These are phyloP conservation scores for Microchirus variegatus DNA, from an alignment of 2,797 vertebrate species.

Conservation along the genomic window DNA sequence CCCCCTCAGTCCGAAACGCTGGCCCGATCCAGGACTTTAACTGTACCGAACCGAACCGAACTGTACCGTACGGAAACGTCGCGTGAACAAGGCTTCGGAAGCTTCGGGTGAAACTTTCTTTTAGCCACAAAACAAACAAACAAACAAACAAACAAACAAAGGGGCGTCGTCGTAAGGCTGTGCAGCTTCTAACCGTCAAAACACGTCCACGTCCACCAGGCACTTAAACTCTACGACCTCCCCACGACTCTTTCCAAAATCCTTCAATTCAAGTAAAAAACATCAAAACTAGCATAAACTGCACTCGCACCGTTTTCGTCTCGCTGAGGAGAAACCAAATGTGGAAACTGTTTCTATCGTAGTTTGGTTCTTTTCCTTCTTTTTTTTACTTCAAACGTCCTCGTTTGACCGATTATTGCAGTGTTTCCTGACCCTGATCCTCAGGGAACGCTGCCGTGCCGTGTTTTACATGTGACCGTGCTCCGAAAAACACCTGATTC, in stretches of 20 bases:
- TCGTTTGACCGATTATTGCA: slow-evolving; percentile 89
- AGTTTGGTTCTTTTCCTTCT: slow-evolving; percentile 53
- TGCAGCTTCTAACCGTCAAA: slow-evolving; percentile 45
- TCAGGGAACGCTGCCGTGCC: too few relatives aligned
- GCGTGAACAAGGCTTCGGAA: slow-evolving; percentile 35
- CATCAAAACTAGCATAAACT: slow-evolving; percentile 21
- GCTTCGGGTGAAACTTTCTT: slow-evolving; percentile 62
- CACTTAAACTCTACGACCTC: slow-evolving; percentile 77
- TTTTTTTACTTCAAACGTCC: too few relatives aligned
- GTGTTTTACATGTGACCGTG: too few relatives aligned
- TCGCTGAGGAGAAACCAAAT: slow-evolving; percentile 45
- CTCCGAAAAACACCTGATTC: too few relatives aligned
- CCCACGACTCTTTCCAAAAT: slow-evolving; percentile 56
- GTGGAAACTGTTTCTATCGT: slow-evolving; percentile 13
- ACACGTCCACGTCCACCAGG: slow-evolving; percentile 72
- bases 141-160: slow-evolving; percentile 15
- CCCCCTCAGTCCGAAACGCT: too few relatives aligned
- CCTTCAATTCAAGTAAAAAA: slow-evolving; percentile 69
- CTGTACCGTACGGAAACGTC: too few relatives aligned
- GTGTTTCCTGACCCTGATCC: too few relatives aligned
- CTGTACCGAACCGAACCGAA: too few relatives aligned
- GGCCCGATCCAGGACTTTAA: too few relatives aligned
- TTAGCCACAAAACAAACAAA: slow-evolving; percentile 3
- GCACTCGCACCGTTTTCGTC: slow-evolving; percentile 40
- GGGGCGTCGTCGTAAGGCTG: slow-evolving; percentile 14